These are phyloP conservation scores for Paguma larvata DNA, from an alignment of 2,797 vertebrate species.

Conservation along the genomic window DNA sequence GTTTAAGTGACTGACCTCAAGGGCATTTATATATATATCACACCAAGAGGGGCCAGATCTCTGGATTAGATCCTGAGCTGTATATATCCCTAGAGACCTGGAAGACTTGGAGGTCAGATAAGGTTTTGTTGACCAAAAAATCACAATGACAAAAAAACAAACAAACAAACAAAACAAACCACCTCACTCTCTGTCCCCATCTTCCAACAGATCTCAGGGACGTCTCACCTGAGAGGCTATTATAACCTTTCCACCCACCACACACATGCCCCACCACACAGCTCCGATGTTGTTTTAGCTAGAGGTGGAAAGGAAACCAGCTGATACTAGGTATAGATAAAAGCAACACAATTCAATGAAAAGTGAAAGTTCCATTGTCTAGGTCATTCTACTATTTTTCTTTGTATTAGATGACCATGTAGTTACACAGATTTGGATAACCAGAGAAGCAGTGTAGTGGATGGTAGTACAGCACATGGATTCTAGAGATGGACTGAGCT, in stretches of 20 bases:
- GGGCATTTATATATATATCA: neutral
- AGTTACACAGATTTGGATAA: neutral
- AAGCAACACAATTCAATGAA: neutral
- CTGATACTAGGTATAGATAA: neutral
- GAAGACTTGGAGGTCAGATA: neutral
- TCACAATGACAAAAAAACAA: neutral
- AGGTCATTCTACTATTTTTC: neutral
- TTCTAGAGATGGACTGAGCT: neutral
- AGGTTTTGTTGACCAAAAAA: neutral
- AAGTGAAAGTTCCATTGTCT: neutral
- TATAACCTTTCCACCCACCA: neutral
- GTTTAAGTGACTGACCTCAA: neutral
- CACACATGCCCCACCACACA: no score
- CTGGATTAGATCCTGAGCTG: neutral
- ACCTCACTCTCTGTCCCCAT: neutral
- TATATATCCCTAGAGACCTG: neutral
- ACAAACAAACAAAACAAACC: neutral
- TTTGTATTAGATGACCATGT: neutral
- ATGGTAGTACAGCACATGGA: neutral
- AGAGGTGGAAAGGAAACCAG: neutral
- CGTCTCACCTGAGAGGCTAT: neutral
- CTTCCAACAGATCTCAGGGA: neutral
- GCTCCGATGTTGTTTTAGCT: neutral
- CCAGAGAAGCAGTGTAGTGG: neutral
- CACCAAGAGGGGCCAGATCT: neutral